Conservation (phyloP, 2,113 vertebrate species). For the Ancistrus triradiatus region DNA sequence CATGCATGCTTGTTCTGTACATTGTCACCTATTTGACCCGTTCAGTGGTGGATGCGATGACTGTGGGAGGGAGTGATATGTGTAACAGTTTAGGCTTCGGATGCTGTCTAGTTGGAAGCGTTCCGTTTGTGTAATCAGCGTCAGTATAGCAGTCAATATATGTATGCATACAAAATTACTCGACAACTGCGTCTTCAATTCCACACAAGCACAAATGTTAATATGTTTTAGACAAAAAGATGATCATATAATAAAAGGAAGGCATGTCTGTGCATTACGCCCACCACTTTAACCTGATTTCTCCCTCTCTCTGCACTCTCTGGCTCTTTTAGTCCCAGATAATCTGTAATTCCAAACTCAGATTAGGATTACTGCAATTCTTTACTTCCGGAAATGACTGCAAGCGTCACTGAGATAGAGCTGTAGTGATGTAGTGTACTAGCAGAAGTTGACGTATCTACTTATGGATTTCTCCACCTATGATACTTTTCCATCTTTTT, state of each 20-base stretch:
- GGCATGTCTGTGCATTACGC: no score
- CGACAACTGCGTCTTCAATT: neutral
- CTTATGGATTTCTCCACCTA: neutral
- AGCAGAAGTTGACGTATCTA: neutral
- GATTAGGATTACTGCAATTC: constrained; percentile 76
- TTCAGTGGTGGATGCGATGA: no score
- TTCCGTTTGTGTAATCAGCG: no score
- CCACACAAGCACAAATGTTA: neutral
- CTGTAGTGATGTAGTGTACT: neutral
- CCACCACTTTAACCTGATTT: constrained; percentile 1
- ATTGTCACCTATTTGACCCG: no score
- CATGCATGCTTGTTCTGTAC: no score
- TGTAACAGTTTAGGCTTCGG: no score
- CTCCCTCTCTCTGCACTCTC: neutral
- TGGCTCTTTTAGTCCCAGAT: constrained; percentile 24
- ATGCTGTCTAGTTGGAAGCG: no score
- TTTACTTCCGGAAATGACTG: constrained; percentile 73
- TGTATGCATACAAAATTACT: no score
- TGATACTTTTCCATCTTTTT: neutral
- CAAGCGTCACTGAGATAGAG: constrained; percentile 7
- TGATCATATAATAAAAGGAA: no score
- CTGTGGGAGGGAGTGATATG: no score
- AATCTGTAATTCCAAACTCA: constrained; percentile 50
- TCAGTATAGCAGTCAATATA: no score
- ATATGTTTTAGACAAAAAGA: neutral